Conservation (phyloP, 2,797 vertebrate genomes). For the Paedocypris micromegethes region DNA sequence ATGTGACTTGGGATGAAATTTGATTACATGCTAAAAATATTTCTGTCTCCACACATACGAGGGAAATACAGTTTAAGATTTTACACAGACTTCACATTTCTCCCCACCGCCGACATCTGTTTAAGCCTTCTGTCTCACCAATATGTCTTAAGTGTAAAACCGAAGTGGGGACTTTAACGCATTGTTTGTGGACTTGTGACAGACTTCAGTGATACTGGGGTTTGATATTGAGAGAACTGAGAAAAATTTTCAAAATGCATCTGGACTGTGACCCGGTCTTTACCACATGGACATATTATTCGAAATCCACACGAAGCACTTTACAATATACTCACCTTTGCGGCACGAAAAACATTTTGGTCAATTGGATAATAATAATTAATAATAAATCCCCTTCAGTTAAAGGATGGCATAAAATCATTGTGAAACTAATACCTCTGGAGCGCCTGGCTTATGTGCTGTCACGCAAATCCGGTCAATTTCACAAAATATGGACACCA, state of each 20-base stretch:
- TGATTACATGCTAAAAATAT: conserved; percentile 1
- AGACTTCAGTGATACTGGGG: background rate
- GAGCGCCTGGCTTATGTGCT: no score
- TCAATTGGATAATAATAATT: no score
- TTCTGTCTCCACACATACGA: background rate
- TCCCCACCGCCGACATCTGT: background rate
- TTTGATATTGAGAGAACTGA: conserved; percentile 1
- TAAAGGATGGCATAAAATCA: no score
- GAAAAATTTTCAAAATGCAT: background rate
- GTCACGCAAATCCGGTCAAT: no score
- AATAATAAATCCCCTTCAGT: no score
- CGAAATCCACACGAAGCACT: no score
- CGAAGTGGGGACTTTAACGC: background rate
- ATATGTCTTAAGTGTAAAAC: conserved; percentile 3
- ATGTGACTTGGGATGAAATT: background rate
- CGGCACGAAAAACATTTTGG: no score
- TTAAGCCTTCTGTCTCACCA: background rate
- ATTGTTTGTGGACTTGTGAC: conserved; percentile 1
- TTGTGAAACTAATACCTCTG: no score
- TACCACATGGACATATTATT: no score
- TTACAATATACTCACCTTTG: no score
- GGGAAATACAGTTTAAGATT: no score
- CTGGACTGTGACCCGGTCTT: background rate
- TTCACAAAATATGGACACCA: no score
- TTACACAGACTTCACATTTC: background rate